Percentiles rank a stretch among this genome's conserved stretches.
Evolutionary conservation across 2,113 vertebrate genomes (phyloP).

Genomic region (Clupea harengus): DNA sequence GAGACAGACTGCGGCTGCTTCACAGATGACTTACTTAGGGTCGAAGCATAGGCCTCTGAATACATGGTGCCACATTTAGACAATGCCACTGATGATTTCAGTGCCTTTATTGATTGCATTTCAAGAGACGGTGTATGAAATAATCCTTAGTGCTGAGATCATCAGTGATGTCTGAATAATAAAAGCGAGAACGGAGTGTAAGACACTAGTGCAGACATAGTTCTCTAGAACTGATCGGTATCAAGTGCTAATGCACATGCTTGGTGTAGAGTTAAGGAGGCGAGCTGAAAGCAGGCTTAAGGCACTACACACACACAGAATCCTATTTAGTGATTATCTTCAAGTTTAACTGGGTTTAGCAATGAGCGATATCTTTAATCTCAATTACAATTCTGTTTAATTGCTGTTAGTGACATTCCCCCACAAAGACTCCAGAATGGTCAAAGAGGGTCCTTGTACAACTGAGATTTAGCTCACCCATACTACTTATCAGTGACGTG

Average conservation of each 20-base stretch:
- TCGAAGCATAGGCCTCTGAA: not conserved
- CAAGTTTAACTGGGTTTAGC: constrained; percentile 22
- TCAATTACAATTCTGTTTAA: constrained; percentile 27
- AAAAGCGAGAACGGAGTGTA: not conserved
- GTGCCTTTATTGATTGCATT: not conserved
- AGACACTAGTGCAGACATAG: not conserved
- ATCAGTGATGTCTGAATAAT: not conserved
- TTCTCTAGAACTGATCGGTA: too few species aligned
- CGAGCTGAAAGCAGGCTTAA: not conserved
- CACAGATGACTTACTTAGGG: not conserved
- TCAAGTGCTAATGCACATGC: not conserved
- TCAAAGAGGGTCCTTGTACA: not conserved
- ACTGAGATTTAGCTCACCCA: not conserved
- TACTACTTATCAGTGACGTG: too few species aligned
- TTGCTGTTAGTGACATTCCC: constrained; percentile 1
- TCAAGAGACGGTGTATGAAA: not conserved
- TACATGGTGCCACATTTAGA: not conserved
- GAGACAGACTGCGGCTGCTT: not conserved
- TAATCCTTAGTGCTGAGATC: not conserved
- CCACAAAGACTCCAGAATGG: not conserved
- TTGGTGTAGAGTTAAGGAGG: not conserved
- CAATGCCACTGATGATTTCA: not conserved
- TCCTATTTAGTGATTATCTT: constrained; percentile 41
- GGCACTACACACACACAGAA: constrained; percentile 15
- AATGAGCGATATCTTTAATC: constrained; percentile 21